A percentile compares a stretch with the other conserved stretches of the same genome.
These are phyloP conservation scores for Gymnothorax javanicus DNA, from an alignment of 2,797 vertebrate genomes.

Conservation along the genomic window DNA sequence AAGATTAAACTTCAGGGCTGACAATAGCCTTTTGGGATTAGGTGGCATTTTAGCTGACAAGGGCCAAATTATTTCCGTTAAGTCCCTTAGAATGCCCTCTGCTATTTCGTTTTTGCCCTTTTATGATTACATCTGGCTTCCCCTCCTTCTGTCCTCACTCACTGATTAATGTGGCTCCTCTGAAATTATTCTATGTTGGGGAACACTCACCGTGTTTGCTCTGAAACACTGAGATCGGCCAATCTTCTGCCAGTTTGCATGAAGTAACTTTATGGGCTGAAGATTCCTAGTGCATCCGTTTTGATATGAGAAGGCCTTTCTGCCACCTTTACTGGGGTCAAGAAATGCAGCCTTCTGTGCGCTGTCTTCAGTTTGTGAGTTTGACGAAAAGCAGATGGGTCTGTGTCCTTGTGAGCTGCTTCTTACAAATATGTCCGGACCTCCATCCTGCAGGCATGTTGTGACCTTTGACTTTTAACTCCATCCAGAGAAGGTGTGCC, in stretches of 20 bases:
- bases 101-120: background rate
- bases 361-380: background rate
- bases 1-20: background rate
- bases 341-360: background rate
- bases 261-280: too few species aligned
- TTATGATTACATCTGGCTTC: background rate
- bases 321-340: background rate
- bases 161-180: background rate
- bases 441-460: background rate
- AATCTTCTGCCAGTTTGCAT: too few species aligned
- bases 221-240: too few species aligned
- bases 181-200: background rate
- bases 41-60: background rate
- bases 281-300: background rate
- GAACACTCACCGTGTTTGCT: too few species aligned
- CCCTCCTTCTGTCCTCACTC: background rate
- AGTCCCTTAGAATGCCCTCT: background rate
- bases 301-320: background rate
- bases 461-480: conserved; percentile 17
- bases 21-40: background rate
- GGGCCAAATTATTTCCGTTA: background rate
- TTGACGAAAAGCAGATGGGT: background rate
- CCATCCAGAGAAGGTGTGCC: background rate
- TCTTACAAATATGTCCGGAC: background rate
- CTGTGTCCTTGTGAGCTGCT: background rate